Conservation (phyloP, 1,140 invertebrate genomes). For the Drusus annulatus region DNA sequence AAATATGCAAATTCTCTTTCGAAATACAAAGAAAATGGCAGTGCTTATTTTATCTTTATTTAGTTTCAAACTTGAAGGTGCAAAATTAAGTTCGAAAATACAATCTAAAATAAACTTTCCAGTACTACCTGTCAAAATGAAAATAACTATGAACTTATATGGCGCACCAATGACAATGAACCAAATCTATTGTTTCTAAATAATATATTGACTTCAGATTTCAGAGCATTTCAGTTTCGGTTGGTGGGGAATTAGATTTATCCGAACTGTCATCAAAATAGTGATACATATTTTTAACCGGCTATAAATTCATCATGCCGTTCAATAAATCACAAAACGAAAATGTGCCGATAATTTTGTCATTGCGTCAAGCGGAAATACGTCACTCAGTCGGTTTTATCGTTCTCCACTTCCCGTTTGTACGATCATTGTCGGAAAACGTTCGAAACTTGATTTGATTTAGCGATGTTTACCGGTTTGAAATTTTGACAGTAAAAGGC, state of each 20-base stretch:
- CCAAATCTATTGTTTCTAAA: too few species aligned
- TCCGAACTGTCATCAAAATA: conserved; percentile 14
- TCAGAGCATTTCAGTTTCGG: too few species aligned
- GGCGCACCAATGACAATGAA: too few species aligned
- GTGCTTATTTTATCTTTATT: too few species aligned
- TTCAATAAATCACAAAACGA: conserved; percentile 50
- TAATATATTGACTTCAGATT: too few species aligned
- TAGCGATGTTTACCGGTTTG: conserved; percentile 51
- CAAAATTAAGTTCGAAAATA: too few species aligned
- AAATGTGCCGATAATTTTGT: conserved; percentile 58
- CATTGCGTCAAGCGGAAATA: conserved; percentile 55
- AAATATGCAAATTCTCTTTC: too few species aligned
- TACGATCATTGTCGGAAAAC: conserved; percentile 44
- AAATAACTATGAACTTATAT: too few species aligned
- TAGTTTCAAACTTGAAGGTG: too few species aligned
- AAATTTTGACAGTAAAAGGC: conserved; percentile 32
- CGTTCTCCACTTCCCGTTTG: conserved; percentile 36
- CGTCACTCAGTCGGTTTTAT: conserved; percentile 52
- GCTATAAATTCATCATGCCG: conserved; percentile 45
- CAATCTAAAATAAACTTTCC: too few species aligned
- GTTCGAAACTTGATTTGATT: conserved; percentile 53
- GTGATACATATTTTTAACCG: conserved; percentile 55
- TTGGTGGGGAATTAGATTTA: conserved; percentile 7
- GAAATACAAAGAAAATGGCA: too few species aligned
- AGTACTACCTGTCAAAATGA: too few species aligned